Conservation (phyloP, 1,140 invertebrate genomes). For the Formica exsecta region DNA sequence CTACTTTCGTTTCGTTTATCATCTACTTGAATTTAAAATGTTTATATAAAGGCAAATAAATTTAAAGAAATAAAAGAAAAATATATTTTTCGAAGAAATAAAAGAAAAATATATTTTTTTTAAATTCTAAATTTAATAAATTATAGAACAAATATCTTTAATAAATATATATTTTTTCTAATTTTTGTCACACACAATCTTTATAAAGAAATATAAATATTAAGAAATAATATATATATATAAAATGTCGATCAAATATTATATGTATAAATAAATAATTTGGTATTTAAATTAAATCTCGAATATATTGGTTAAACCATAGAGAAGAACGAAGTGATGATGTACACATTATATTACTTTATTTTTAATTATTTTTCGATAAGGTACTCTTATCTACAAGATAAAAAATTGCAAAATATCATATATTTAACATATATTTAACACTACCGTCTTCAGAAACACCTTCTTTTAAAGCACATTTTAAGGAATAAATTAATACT, state of each 20-base stretch:
- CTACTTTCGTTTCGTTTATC: not conserved
- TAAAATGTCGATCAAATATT: not conserved
- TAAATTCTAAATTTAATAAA: no score
- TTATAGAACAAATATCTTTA: no score
- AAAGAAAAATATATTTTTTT: no score
- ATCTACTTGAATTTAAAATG: not conserved
- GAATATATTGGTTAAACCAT: not conserved
- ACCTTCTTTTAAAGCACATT: not conserved
- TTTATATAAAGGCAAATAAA: not conserved
- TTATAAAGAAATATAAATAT: no score
- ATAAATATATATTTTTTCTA: no score
- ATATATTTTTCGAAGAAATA: no score
- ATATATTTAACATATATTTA: no score
- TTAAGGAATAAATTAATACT: not conserved
- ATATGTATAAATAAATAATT: not conserved
- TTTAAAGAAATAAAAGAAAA: no score
- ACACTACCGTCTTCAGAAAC: not conserved
- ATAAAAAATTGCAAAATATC: constrained; percentile 12
- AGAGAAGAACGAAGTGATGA: not conserved
- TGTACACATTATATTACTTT: not conserved
- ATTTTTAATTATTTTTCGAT: not conserved
- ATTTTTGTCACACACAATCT: no score
- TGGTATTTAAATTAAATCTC: not conserved
- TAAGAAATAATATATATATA: no score
- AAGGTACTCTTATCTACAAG: not conserved